Base-by-base conservation (phyloP, 30 jellyfish, hydroid and myxozoan species). In the Chrysaora quinquecirrha region DNA sequence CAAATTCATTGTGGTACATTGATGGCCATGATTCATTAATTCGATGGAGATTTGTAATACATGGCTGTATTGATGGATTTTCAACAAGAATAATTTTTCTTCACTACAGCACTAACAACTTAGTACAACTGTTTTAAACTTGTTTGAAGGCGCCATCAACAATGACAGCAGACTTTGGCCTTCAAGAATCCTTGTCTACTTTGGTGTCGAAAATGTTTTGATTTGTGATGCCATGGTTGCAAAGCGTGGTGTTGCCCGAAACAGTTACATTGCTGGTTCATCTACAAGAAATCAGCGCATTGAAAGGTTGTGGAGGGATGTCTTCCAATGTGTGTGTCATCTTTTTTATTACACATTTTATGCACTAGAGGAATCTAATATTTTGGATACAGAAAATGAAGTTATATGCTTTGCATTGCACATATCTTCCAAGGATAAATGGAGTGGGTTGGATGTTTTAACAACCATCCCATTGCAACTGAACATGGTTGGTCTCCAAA, bases 251-350 rank as follows among this genome's bases (percentile, higher is more conserved):
- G 56, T n/a, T 22, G 60, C 60, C 65, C 47, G 89, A 32, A 60
- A 83, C 70, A 78, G 89, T 47, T 61, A 64, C 46, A 61, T 78
- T 18, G 82, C 89, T 23, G 89, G 89, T 14, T 32, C 82, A 19
- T 60, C 83, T 35, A 63, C 82, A 50, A 29, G 78, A 31, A 76
- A 76, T 31, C 87, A 76, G 58, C 48, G 21, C 76, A 64, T 64
- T 64, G 76, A 64, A 64, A 29, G 76, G 21, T 64, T 64, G 76
- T 64, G 76, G 76, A 64, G 76, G 52, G 76, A 64, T 32, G 90
- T 78, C 34, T 78, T 61, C 62, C 48, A 78, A 35, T 78, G 90
- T 43, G 83, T 62, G 27, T 28, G 48, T 29, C 64, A 52, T 64
- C 29, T 61, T 60, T 78, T 54, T 20, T 78, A 61, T 34, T 43